Evolutionary conservation across 1,140 invertebrate genomes (phyloP).

Genomic region (Anastrepha ludens): DNA sequence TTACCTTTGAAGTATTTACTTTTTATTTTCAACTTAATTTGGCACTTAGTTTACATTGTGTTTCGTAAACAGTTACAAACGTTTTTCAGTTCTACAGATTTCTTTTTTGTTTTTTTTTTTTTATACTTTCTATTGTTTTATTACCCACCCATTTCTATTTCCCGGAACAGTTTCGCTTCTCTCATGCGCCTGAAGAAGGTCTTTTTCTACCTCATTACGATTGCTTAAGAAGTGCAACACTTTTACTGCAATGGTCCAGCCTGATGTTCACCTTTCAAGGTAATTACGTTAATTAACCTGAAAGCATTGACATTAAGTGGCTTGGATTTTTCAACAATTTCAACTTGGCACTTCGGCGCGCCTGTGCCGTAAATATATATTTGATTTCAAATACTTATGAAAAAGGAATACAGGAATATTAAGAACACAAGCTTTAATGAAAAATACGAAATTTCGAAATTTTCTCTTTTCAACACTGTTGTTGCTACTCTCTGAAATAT

Average conservation of each 20-base stretch:
- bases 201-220: neutral
- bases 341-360: neutral
- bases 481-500: neutral
- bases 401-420: neutral
- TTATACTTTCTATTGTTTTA: no score
- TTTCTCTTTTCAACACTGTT: neutral
- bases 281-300: constrained; percentile 4
- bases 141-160: no score
- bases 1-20: no score
- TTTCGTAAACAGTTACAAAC: no score
- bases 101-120: no score
- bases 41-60: no score
- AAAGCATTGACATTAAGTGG: neutral
- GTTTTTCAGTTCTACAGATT: no score
- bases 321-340: neutral
- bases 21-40: no score
- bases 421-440: neutral
- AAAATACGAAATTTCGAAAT: neutral
- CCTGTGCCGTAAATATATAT: neutral
- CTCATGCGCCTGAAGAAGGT: no score
- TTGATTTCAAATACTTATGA: constrained; percentile 29
- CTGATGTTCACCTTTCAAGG: neutral
- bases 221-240: neutral
- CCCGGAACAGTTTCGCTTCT: no score
- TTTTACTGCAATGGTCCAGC: neutral